A percentile compares a stretch with the other conserved stretches of the same genome.
Evolutionary conservation across 1,140 invertebrate genomes (phyloP).

Genomic region (Panulirus ornatus): DNA sequence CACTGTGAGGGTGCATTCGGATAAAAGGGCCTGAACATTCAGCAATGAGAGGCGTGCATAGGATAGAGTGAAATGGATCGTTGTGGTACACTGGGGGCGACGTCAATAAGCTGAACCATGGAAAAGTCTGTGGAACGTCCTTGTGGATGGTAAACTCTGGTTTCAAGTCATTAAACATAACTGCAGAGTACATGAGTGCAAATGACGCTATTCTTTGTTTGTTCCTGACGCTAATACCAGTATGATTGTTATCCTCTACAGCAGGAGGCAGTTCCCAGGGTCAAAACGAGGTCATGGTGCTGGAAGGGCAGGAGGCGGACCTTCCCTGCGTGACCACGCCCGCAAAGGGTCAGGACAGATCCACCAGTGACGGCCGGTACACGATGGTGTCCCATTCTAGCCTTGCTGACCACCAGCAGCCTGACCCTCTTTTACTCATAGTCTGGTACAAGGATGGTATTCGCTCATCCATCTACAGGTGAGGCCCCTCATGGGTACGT

Average conservation of each 20-base stretch:
- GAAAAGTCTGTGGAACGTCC: too few species aligned
- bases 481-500: too few species aligned
- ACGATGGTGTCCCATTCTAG: background rate
- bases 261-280: background rate
- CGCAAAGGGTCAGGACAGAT: background rate
- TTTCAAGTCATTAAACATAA: too few species aligned
- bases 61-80: too few species aligned
- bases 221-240: background rate
- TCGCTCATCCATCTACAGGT: slow-evolving; percentile 32
- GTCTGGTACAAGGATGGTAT: slow-evolving; percentile 35
- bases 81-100: too few species aligned
- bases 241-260: background rate
- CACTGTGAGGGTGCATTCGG: background rate
- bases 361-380: background rate
- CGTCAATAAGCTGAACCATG: too few species aligned
- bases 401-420: background rate
- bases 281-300: slow-evolving; percentile 24
- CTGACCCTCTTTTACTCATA: slow-evolving; percentile 3
- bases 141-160: too few species aligned
- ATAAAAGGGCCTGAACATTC: too few species aligned
- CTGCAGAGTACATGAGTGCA: too few species aligned
- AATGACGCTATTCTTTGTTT: too few species aligned
- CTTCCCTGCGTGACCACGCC: slow-evolving; percentile 25
- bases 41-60: too few species aligned
- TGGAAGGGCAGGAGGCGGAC: slow-evolving; percentile 43